phyloP scores from a whole-genome alignment of 2,113 vertebrate genomes.

The Podocnemis expansa region DNA sequence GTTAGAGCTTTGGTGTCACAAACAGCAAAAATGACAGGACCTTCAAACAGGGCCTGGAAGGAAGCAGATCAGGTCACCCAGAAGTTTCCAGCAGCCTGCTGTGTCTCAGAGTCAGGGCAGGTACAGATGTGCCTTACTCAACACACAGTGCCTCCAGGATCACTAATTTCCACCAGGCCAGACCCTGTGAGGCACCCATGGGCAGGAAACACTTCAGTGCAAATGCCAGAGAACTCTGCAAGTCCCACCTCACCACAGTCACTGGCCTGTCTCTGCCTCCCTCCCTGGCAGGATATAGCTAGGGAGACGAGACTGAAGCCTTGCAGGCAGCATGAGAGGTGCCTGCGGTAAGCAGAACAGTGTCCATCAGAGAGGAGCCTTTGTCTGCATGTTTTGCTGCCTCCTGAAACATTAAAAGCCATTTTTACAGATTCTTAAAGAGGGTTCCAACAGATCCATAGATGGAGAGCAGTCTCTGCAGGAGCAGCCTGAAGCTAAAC shows the following conservation, averaged over 20 bases:
- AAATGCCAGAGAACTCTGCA: no score
- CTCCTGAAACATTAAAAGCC: neutral
- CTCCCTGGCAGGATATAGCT: neutral
- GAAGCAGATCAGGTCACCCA: neutral
- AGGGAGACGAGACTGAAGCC: neutral
- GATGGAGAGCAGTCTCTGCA: neutral
- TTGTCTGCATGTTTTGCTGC: neutral
- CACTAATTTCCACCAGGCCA: no score
- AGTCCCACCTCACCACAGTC: neutral
- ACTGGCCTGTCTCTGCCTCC: no score
- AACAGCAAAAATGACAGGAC: neutral
- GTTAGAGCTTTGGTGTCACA: neutral
- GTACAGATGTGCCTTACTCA: no score
- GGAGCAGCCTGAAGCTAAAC: neutral
- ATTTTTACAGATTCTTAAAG: no score
- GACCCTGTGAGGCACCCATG: no score
- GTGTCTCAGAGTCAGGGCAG: neutral
- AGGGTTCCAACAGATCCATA: no score
- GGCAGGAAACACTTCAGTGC: neutral
- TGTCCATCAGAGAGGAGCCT: neutral
- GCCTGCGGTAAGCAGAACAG: neutral
- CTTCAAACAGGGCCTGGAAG: neutral
- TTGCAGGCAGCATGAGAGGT: neutral
- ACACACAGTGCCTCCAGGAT: no score
- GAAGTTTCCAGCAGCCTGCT: neutral